These are phyloP conservation scores for Ennomos quercinarius DNA, from an alignment of 2,888 invertebrate genomes.

Conservation along the genomic window DNA sequence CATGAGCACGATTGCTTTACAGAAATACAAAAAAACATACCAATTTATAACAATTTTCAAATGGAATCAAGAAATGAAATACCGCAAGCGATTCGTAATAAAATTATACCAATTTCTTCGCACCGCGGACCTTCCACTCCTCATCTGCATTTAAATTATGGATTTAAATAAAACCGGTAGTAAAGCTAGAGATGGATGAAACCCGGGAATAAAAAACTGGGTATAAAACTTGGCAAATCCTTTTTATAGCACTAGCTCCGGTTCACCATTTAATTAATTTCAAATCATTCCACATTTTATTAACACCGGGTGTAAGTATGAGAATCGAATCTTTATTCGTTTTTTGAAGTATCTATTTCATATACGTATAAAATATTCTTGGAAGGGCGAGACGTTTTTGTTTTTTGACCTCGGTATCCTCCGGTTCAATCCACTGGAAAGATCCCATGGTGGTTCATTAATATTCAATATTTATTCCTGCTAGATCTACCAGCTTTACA, in stretches of 20 bases:
- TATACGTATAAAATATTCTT: no score
- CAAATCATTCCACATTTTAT: slow-evolving; percentile 36
- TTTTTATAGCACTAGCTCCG: slow-evolving; percentile 38
- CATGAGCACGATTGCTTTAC: no score
- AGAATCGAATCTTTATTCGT: neutral
- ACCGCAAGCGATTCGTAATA: slow-evolving; percentile 15
- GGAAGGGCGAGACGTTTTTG: no score
- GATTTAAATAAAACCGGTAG: slow-evolving; percentile 69
- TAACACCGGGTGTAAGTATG: slow-evolving; percentile 28
- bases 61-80: slow-evolving; percentile 20
- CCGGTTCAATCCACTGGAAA: no score
- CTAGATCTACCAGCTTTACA: no score
- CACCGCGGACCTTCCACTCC: slow-evolving; percentile 38
- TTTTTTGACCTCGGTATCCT: no score
- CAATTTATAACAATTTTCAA: neutral
- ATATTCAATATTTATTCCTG: no score
- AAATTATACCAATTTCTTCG: slow-evolving; percentile 29
- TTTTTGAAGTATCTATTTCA: neutral
- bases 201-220: slow-evolving; percentile 40
- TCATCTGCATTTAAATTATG: slow-evolving; percentile 78
- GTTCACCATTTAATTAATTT: slow-evolving; percentile 39
- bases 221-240: slow-evolving; percentile 39
- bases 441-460: no score
- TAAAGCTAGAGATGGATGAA: slow-evolving; percentile 56
- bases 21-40: no score